Evolutionary conservation across 2,113 vertebrate genomes (phyloP).

Genomic region (Dermatemys mawii): DNA sequence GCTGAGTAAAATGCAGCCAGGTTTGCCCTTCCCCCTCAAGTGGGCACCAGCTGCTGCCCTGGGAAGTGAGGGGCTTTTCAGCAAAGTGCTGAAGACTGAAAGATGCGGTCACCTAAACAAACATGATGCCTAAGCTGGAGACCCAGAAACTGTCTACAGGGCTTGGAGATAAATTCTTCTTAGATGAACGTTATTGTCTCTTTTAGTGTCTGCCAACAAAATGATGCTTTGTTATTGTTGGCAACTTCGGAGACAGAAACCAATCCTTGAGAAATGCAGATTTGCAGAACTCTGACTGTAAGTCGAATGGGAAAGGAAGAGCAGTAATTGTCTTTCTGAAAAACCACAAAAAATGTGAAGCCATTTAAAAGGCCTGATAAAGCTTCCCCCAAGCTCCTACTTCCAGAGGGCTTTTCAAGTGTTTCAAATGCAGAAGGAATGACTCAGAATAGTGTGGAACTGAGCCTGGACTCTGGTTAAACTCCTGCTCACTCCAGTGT

Average conservation of each 20-base stretch:
- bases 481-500: not conserved
- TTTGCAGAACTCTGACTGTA: not conserved
- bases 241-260: not conserved
- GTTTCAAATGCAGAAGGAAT: constrained; percentile 8
- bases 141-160: rapidly evolving
- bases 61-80: not conserved
- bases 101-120: too few species aligned
- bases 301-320: not conserved
- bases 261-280: not conserved
- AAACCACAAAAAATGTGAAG: not conserved
- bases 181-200: not conserved
- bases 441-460: not conserved
- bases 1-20: rapidly evolving
- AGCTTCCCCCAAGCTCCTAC: not conserved
- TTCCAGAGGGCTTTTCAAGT: not conserved
- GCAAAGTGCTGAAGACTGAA: not conserved
- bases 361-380: not conserved
- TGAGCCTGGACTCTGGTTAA: too few species aligned
- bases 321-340: not conserved
- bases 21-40: rapidly evolving
- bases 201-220: not conserved
- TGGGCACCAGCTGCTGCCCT: not conserved
- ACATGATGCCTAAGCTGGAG: not conserved
- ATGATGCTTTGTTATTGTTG: constrained; percentile 42
- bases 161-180: constrained; percentile 2